A percentile compares a stretch with the other conserved stretches of the same genome.
These are phyloP conservation scores for Cossypha caffra DNA, from an alignment of 2,797 vertebrate species.

Conservation along the genomic window DNA sequence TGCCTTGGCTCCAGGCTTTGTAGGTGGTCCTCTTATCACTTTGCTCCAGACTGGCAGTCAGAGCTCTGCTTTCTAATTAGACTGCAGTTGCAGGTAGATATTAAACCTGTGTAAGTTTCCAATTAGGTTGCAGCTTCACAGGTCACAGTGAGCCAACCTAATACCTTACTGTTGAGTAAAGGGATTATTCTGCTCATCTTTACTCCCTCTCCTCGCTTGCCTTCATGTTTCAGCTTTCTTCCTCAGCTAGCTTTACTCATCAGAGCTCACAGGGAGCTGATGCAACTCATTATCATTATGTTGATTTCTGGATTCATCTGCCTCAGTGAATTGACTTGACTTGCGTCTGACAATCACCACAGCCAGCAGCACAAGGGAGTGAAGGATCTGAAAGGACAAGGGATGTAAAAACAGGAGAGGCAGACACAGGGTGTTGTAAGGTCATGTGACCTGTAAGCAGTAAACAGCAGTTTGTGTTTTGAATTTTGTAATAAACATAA, in stretches of 20 bases:
- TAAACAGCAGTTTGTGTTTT: background rate
- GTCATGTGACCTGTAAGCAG: background rate
- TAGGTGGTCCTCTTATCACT: background rate
- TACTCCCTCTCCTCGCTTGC: background rate
- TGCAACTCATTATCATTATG: background rate
- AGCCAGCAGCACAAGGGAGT: background rate
- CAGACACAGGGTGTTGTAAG: background rate
- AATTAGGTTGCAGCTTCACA: background rate
- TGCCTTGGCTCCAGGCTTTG: background rate
- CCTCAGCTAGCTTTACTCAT: background rate
- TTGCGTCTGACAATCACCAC: background rate
- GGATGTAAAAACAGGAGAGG: background rate
- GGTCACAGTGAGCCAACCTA: background rate
- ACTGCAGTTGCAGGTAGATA: background rate
- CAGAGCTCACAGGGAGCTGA: background rate
- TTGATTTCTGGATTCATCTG: background rate
- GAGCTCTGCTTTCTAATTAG: constrained; percentile 3
- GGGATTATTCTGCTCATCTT: constrained; percentile 4
- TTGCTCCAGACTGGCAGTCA: background rate
- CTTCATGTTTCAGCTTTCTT: background rate
- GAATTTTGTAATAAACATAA: background rate
- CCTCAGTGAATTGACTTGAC: background rate
- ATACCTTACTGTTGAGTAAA: background rate
- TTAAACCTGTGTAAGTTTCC: background rate
- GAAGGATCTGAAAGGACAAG: background rate